Conservation (phyloP, 2,113 vertebrate species). For the Erinaceus europaeus region DNA sequence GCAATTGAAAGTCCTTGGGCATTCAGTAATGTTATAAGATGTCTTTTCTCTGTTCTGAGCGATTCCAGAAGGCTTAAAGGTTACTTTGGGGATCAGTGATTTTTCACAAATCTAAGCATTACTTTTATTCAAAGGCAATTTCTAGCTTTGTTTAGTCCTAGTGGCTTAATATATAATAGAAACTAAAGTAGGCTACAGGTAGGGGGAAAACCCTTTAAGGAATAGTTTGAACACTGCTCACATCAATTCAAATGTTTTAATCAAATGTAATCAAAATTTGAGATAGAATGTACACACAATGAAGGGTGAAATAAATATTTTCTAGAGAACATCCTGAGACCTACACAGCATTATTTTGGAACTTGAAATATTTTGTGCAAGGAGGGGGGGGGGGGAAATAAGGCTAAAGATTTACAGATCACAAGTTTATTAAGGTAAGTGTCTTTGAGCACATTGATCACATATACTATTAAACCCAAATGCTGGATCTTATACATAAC, state of each 20-base stretch:
- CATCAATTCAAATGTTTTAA: slow-evolving; percentile 26
- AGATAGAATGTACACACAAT: not conserved
- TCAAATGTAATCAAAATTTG: slow-evolving; percentile 27
- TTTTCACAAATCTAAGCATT: slow-evolving; percentile 48
- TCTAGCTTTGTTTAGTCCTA: slow-evolving; percentile 35
- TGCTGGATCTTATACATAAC: not conserved
- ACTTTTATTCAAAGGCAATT: slow-evolving; percentile 48
- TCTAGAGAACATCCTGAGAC: not conserved
- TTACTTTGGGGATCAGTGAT: slow-evolving; percentile 17
- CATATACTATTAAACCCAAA: not conserved
- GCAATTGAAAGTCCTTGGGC: slow-evolving; percentile 33
- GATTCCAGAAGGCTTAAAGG: slow-evolving; percentile 39
- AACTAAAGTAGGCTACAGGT: not conserved
- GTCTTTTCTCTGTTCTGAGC: slow-evolving; percentile 20
- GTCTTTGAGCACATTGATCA: not conserved
- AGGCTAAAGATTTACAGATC: not conserved
- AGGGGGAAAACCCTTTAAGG: not conserved
- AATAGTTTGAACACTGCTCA: slow-evolving; percentile 36
- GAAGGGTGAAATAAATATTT: not conserved
- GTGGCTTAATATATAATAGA: slow-evolving; percentile 38
- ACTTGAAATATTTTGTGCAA: slow-evolving; percentile 11
- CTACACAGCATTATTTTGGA: not conserved
- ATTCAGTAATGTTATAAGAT: slow-evolving; percentile 40
- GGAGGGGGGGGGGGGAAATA: not conserved
- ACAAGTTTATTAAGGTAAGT: slow-evolving; percentile 1